Percentiles rank a stretch among this genome's conserved stretches.
Evolutionary conservation across 2,888 invertebrate genomes (phyloP).

Genomic region (Chirona hameri): DNA sequence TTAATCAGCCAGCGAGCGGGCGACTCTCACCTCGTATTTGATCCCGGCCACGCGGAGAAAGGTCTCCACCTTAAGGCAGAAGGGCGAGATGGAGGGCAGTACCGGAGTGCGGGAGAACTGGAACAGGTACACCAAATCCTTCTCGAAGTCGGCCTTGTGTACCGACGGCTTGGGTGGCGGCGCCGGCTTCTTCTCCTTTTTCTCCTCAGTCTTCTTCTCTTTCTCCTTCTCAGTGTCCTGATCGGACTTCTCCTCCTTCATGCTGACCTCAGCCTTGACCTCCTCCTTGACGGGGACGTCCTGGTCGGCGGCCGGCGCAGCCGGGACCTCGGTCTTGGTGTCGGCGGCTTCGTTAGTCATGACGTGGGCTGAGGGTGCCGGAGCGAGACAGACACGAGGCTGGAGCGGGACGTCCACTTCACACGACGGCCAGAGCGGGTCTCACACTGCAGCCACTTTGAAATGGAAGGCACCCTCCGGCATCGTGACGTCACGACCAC

Average conservation of each 20-base stretch:
- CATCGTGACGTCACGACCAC: background rate
- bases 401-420: background rate
- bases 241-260: conserved; percentile 41
- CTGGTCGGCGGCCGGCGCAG: conserved; percentile 36
- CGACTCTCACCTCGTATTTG: conserved; percentile 83
- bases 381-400: background rate
- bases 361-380: conserved; percentile 14
- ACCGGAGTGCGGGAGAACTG: conserved; percentile 88
- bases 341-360: conserved; percentile 40
- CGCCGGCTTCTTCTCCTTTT: conserved; percentile 39
- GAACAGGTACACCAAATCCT: conserved; percentile 89
- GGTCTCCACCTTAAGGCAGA: conserved; percentile 92
- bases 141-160: conserved; percentile 82
- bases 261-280: conserved; percentile 40
- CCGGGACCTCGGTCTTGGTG: conserved; percentile 37
- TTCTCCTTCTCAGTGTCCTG: conserved; percentile 41
- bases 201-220: conserved; percentile 39
- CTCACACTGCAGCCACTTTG: background rate
- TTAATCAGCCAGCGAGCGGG: no score
- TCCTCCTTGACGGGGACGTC: conserved; percentile 40
- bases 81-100: conserved; percentile 85
- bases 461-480: conserved; percentile 25
- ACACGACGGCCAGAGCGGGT: background rate
- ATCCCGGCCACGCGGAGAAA: conserved; percentile 87
- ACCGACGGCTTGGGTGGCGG: conserved; percentile 70